Evolutionary conservation across 2,113 vertebrate species (phyloP).

Genomic region (Syngnathoides biaculeatus): DNA sequence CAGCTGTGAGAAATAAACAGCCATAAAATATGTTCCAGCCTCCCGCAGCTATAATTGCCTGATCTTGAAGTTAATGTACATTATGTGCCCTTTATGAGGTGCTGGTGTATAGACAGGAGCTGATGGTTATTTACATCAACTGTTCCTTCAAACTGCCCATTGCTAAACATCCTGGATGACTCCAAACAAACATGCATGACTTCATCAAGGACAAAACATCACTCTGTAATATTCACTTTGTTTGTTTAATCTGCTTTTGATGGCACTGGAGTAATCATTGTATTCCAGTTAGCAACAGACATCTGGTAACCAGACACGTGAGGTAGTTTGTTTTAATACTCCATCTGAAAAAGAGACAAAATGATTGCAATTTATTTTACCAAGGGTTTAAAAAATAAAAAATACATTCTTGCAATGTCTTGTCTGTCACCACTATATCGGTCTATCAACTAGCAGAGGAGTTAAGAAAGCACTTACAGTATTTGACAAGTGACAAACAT

Average conservation of each 20-base stretch:
- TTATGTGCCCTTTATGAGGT: constrained; percentile 54
- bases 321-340: not conserved
- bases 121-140: constrained; percentile 55
- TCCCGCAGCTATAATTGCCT: constrained; percentile 55
- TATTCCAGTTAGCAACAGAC: not conserved
- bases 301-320: not conserved
- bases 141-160: constrained; percentile 43
- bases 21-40: constrained; percentile 45
- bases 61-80: constrained; percentile 58
- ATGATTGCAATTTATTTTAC: not conserved
- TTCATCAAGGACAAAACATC: constrained; percentile 21
- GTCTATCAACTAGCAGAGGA: not conserved
- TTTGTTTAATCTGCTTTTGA: constrained; percentile 14
- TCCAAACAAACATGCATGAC: constrained; percentile 22
- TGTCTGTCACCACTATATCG: not conserved
- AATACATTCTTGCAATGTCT: not conserved
- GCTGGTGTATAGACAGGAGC: constrained; percentile 48
- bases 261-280: constrained; percentile 2
- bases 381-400: not conserved
- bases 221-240: constrained; percentile 6
- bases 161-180: constrained; percentile 12
- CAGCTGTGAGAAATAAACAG: constrained; percentile 7
- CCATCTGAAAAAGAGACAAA: not conserved
- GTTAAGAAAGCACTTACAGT: not conserved
- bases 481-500: not conserved